These are phyloP conservation scores for Bursaphelenchus okinawaensis DNA, from an alignment of 2,888 invertebrate species.

Conservation along the genomic window DNA sequence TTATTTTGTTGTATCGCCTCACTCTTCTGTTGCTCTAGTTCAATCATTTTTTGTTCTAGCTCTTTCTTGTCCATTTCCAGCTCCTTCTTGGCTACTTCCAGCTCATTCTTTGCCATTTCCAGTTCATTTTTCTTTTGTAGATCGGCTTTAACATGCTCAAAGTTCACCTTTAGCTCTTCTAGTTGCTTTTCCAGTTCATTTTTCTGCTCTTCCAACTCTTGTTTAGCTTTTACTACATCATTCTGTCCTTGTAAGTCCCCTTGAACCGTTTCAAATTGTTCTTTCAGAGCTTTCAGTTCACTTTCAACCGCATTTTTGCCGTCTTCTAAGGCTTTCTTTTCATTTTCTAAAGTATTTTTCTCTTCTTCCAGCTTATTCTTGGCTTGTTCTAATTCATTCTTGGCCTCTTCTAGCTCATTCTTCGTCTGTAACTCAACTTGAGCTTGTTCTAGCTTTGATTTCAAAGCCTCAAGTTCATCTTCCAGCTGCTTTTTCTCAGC, in stretches of 20 bases:
- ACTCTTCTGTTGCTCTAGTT: neutral
- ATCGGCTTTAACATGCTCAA: neutral
- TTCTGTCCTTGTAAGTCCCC: neutral
- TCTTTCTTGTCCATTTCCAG: neutral
- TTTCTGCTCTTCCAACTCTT: neutral
- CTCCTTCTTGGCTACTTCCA: neutral
- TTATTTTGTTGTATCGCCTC: neutral
- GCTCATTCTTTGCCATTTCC: neutral
- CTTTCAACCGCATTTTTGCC: neutral
- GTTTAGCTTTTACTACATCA: neutral
- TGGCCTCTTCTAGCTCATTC: neutral
- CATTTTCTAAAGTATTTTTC: neutral
- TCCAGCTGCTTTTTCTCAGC: neutral
- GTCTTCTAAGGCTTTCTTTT: neutral
- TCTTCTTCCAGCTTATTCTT: constrained; percentile 7
- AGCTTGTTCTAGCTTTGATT: neutral
- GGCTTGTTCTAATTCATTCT: constrained; percentile 10
- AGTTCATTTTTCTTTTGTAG: neutral
- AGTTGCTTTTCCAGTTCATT: neutral
- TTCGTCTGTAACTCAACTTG: neutral
- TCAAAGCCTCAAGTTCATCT: neutral
- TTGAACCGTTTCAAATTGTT: constrained; percentile 3
- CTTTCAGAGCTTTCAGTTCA: neutral
- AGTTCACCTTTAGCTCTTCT: neutral
- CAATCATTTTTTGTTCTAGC: neutral